Evolutionary conservation across 2,888 invertebrate species (phyloP).

Genomic region (Aricia artaxerxes): DNA sequence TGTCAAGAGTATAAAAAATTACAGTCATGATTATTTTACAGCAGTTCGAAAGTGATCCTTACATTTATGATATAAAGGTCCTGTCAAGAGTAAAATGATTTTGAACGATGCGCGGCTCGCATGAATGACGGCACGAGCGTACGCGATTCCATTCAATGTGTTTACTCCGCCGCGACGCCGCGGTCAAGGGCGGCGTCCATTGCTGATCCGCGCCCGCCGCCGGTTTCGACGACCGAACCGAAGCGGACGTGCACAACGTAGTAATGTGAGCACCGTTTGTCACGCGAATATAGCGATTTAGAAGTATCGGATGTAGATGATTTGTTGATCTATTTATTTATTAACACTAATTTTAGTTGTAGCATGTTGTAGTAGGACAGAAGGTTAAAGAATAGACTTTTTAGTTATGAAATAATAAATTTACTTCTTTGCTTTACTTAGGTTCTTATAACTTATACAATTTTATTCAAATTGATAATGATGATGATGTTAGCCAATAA

Average conservation of each 20-base stretch:
- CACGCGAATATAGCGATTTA: neutral
- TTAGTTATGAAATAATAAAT: neutral
- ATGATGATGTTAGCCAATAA: neutral
- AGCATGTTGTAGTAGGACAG: neutral
- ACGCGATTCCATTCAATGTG: constrained; percentile 78
- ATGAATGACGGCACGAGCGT: constrained; percentile 74
- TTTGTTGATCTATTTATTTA: neutral
- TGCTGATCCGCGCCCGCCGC: constrained; percentile 56
- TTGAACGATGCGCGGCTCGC: constrained; percentile 61
- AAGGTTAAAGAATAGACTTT: neutral
- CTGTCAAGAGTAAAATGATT: neutral
- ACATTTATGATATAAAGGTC: neutral
- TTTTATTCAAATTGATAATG: neutral
- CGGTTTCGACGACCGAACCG: constrained; percentile 36
- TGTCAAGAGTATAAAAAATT: neutral
- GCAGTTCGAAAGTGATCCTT: neutral
- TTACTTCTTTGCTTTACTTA: neutral
- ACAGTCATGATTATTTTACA: no score
- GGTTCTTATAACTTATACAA: neutral
- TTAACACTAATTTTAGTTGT: neutral
- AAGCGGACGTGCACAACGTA: constrained; percentile 37
- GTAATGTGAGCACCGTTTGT: neutral
- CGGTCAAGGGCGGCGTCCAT: constrained; percentile 74
- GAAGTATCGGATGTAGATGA: neutral
- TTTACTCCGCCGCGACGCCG: constrained; percentile 66